Base-by-base conservation (phyloP, 2,888 invertebrate genomes). In the Chrysolina oricalcia region DNA sequence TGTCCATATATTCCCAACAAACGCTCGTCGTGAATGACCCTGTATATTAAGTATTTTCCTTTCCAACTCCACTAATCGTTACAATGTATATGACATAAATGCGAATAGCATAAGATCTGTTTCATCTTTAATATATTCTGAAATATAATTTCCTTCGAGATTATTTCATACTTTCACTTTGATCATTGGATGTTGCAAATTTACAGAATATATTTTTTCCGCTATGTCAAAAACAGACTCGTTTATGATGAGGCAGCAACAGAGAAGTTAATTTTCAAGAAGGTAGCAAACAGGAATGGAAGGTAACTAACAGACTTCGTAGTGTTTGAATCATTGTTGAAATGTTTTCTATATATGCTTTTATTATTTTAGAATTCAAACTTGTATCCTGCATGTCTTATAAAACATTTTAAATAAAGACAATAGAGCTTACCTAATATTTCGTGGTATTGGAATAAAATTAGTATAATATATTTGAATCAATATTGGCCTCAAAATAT, bases 191-290 rank as follows among this genome's bases (percentile, higher is more conserved):
- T 70, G 4, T 11, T 68, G 46, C 53, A 78, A 75, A 78, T 79
- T 76, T 78, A 70, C 73, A 46, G 48, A 63, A 70, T 79, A 72
- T 76, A 76, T 73, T 75, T 70, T 74, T 70, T 78, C 68, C 74
- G 71, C 72, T 68, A 73, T 74, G 80, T 81, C 80, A 79, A 74
- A 79, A 81, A 80, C 80, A 81, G 63, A 68, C 68, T 53, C 19
- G 27, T 69, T 50, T 62, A 68, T 50, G 69, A 19, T 53, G 27
- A 59, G 59, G 35, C 27, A 59, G 59, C n/a, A 23, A 56, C 11
- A 56, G 10, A 27, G 59, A 59, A 59, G 35, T 23, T n/a, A 59
- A 59, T 59, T 59, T 59, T 13, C 59, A 8, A 5, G 59, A 19
- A 62, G 21, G 35, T 48, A 23, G 11, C 50, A 62, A 41, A 11